Evolutionary conservation across 2,113 vertebrate genomes (phyloP).

Genomic region (Orthonyx spaldingii): DNA sequence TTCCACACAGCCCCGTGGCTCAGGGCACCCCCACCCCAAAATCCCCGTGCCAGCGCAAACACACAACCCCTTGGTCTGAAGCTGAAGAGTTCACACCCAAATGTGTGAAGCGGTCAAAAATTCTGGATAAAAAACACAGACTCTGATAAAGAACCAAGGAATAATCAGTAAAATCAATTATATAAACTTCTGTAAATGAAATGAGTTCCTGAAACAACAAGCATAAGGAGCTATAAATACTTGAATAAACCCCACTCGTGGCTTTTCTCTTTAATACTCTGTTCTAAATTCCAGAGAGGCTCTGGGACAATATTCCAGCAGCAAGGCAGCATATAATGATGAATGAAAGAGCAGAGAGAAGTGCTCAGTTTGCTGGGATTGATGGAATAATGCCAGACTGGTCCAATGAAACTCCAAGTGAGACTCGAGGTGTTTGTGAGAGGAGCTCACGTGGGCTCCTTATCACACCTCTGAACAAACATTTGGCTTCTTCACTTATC

Average conservation of each 20-base stretch:
- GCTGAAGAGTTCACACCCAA: background rate
- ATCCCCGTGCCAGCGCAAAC: rapidly evolving
- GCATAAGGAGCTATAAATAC: background rate
- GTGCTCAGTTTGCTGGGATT: background rate
- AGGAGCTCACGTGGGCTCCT: background rate
- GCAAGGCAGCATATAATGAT: background rate
- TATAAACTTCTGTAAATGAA: background rate
- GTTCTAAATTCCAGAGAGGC: background rate
- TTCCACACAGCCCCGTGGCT: background rate
- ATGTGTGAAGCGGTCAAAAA: background rate
- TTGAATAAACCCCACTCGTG: background rate
- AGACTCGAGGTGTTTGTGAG: background rate
- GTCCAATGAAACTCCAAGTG: background rate
- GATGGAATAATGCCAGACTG: background rate
- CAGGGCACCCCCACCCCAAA: background rate
- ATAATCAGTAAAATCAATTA: background rate
- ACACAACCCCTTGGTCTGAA: background rate
- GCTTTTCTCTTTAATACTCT: background rate
- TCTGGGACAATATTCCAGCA: background rate
- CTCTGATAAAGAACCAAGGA: background rate
- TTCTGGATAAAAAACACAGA: background rate
- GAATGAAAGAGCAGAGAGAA: background rate
- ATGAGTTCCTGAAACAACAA: background rate
- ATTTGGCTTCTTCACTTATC: background rate
- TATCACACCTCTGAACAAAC: background rate